phyloP scores from a whole-genome alignment of 2,797 vertebrate genomes.

The Microtus agrestis region DNA sequence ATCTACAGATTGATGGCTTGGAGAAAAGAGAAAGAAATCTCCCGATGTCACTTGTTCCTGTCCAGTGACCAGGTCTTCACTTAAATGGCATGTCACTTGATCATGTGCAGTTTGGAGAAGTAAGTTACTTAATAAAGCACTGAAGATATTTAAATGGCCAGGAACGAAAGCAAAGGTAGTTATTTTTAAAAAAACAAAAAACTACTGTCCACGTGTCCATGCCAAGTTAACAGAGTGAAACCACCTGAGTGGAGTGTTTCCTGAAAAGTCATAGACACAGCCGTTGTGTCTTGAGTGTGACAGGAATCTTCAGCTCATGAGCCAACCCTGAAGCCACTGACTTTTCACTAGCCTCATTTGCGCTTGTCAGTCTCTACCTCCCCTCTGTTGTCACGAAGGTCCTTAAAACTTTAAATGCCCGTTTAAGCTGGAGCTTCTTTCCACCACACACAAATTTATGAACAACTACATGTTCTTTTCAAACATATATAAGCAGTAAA shows the following conservation, averaged over 20 bases:
- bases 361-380: not conserved
- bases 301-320: not conserved
- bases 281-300: not conserved
- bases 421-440: not conserved
- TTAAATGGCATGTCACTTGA: conserved; percentile 52
- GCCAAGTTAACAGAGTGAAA: not conserved
- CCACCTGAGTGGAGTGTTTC: not conserved
- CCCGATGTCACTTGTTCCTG: conserved; percentile 18
- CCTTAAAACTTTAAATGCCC: not conserved
- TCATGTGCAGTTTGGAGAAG: conserved; percentile 35
- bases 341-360: not conserved
- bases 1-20: conserved; percentile 37
- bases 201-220: not conserved
- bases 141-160: not conserved
- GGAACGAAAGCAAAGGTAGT: not conserved
- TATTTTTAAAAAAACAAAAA: not conserved
- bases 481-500: not conserved
- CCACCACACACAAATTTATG: not conserved
- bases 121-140: conserved; percentile 35
- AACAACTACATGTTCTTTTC: not conserved
- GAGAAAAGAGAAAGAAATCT: conserved; percentile 55
- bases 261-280: not conserved
- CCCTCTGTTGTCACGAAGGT: not conserved
- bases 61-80: conserved; percentile 34
- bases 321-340: not conserved